Evolutionary conservation across 2,797 vertebrate genomes (phyloP).

Genomic region (Neostethus bicornis): DNA sequence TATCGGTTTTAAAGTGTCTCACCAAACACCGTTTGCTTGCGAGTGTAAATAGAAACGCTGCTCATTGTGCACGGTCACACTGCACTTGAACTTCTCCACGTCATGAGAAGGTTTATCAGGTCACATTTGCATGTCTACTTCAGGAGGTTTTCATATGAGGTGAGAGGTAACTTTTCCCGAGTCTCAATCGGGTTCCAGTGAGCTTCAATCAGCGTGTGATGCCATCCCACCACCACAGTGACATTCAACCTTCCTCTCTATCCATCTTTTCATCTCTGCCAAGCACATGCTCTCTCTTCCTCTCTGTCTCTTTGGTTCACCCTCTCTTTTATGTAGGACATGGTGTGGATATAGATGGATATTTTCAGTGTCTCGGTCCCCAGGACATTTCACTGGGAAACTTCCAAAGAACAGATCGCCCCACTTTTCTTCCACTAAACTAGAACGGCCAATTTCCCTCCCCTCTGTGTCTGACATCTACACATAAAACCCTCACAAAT

Average conservation of each 20-base stretch:
- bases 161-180: slow-evolving; percentile 43
- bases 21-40: no score
- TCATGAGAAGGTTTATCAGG: slow-evolving; percentile 31
- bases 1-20: no score
- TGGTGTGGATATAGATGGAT: slow-evolving; percentile 81
- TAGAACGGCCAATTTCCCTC: slow-evolving; percentile 81
- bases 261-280: slow-evolving; percentile 46
- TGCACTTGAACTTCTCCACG: not conserved
- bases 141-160: slow-evolving; percentile 30
- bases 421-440: slow-evolving; percentile 83
- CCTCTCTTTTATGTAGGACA: slow-evolving; percentile 82
- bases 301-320: slow-evolving; percentile 50
- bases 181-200: slow-evolving; percentile 51
- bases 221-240: slow-evolving; percentile 51
- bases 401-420: slow-evolving; percentile 86
- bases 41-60: slow-evolving; percentile 34
- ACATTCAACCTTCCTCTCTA: slow-evolving; percentile 54
- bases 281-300: slow-evolving; percentile 43
- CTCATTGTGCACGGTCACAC: slow-evolving; percentile 10
- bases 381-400: slow-evolving; percentile 84
- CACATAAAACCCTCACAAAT: slow-evolving; percentile 48
- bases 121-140: slow-evolving; percentile 28
- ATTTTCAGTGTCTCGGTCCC: slow-evolving; percentile 85
- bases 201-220: slow-evolving; percentile 43
- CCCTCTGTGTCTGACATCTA: slow-evolving; percentile 65